phyloP scores from a whole-genome alignment of 2,113 vertebrate genomes.

The Centrocercus urophasianus region DNA sequence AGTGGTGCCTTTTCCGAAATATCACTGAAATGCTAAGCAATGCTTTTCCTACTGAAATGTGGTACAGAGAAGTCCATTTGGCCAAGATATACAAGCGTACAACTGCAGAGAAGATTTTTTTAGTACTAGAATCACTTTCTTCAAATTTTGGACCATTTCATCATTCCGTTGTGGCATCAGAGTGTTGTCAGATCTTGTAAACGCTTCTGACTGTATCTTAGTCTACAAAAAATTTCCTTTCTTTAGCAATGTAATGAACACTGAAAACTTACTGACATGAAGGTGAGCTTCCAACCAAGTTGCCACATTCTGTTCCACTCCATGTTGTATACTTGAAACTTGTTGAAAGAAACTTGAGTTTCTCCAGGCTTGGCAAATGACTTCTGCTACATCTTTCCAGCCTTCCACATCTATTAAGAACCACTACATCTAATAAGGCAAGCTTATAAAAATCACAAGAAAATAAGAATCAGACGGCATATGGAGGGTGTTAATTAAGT shows the following conservation, averaged over 20 bases:
- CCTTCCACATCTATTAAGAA: slow-evolving; percentile 8
- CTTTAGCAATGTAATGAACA: neutral
- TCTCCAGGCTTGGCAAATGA: neutral
- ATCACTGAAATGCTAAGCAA: neutral
- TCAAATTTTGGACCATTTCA: neutral
- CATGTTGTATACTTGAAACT: neutral
- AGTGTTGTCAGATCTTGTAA: neutral
- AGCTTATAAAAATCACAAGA: slow-evolving; percentile 23
- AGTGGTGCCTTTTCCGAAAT: neutral
- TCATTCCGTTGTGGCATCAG: neutral
- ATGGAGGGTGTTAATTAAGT: slow-evolving; percentile 41
- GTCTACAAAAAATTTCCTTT: neutral
- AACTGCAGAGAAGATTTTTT: fast-evolving
- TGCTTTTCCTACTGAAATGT: neutral
- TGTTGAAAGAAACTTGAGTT: neutral
- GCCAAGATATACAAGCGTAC: neutral
- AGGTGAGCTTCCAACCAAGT: neutral
- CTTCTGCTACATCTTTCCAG: neutral
- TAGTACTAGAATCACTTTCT: neutral
- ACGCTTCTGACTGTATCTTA: neutral
- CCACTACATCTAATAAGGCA: slow-evolving; percentile 6
- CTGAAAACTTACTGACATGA: neutral
- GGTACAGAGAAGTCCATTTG: neutral
- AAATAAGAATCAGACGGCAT: neutral
- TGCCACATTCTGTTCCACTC: neutral